Evolutionary conservation across 1,140 invertebrate species (phyloP), one percentile per base, ranked within the genome.

Genomic region (Odontomachus brunneus): DNA sequence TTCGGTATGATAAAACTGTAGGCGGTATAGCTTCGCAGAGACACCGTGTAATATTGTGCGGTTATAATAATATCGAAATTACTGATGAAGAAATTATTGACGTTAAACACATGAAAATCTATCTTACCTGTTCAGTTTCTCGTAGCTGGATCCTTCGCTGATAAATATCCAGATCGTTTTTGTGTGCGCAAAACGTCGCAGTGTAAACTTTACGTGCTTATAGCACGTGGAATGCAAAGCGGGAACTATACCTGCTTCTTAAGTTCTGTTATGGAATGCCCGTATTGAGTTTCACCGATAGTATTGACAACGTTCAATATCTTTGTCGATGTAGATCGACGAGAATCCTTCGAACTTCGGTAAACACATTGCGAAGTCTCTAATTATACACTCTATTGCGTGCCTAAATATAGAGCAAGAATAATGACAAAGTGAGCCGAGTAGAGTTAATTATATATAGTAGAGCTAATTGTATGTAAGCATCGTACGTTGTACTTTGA

Each of bases 281-380:
- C 38, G 38, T 44, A 11, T 44, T 11, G 9, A 11, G 38, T 44
- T 44, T 44, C 38, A 11, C 48, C 44, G 59, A 65, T 75, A 29
- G 59, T 15, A 33, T 33, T 11, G 38, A 44, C 44, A 65, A 19
- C 65, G 44, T 53, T 33, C 60, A 66, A 66, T 75, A 29, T 65
- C 14, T 33, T 33, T 11, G 44, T n/a, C n/a, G 17, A 76, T 76
- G 33, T 75, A 75, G 26, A 51, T 76, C 17, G 24, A 12, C 33
- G 19, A 51, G 3, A 22, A 24, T 38, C 11, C 17, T 63, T 65
- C 9, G 19, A 15, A 66, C 44, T 33, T 65, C 29, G 14, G 62
- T 67, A 49, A 76, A 76, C 48, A 76, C 66, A 76, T 76, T 67
- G 15, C 74, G 2, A 76, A 53, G 62, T 38, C 3, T 33, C 17